phyloP scores from a whole-genome alignment of 1,140 invertebrate species.

The Acromyrmex charruanus region DNA sequence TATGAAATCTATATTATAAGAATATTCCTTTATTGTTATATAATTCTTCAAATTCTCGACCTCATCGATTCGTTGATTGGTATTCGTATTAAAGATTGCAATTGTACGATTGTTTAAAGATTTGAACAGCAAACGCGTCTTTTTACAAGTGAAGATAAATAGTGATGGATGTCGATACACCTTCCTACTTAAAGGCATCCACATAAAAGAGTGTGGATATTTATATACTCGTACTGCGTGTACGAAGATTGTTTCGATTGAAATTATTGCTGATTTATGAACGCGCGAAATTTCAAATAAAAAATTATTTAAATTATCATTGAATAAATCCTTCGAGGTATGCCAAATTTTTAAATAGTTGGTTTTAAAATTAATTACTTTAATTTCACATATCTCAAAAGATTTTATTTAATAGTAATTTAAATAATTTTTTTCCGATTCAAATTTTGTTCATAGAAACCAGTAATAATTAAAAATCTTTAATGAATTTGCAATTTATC shows the following conservation, averaged over 20 bases:
- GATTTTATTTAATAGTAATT: no score
- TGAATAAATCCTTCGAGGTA: not conserved
- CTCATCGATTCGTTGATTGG: not conserved
- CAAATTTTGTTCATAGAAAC: no score
- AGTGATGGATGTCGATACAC: constrained; percentile 42
- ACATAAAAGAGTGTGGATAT: constrained; percentile 51
- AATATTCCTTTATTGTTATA: not conserved
- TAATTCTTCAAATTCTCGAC: not conserved
- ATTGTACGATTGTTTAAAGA: not conserved
- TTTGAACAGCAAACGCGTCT: constrained; percentile 30
- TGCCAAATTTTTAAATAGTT: not conserved
- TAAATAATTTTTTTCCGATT: no score
- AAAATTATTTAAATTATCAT: not conserved
- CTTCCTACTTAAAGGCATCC: constrained; percentile 61
- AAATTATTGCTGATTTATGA: not conserved
- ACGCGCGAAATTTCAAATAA: constrained; percentile 22
- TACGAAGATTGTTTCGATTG: constrained; percentile 3
- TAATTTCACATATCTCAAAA: no score
- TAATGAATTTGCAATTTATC: no score
- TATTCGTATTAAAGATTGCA: not conserved
- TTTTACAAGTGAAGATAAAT: constrained; percentile 22
- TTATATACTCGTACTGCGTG: constrained; percentile 41
- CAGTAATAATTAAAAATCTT: no score
- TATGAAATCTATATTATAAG: not conserved
- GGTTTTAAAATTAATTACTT: no score